phyloP scores from a whole-genome alignment of 1,140 invertebrate species.

The Ylistrum balloti region DNA sequence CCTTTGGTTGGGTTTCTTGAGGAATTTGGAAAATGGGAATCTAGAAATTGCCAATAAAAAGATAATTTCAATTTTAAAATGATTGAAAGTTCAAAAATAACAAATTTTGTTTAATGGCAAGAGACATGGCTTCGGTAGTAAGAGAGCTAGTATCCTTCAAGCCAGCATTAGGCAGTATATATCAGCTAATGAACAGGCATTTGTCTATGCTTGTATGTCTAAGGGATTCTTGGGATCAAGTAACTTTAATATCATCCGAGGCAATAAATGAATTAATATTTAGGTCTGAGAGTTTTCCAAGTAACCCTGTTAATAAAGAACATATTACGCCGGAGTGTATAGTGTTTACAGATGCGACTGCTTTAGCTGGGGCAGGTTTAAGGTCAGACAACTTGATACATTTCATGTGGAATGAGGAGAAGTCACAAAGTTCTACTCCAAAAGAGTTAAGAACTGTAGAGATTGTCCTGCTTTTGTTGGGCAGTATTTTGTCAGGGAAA shows the following conservation, averaged over 20 bases:
- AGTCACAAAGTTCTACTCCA: not conserved
- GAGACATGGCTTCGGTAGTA: not conserved
- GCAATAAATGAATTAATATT: not conserved
- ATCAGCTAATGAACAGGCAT: slow-evolving; percentile 36
- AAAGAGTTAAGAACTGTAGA: slow-evolving; percentile 40
- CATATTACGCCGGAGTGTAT: not conserved
- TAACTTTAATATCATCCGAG: not conserved
- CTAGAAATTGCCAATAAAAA: too few species aligned
- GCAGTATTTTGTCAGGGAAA: not conserved
- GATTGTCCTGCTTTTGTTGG: not conserved
- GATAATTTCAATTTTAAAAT: too few species aligned
- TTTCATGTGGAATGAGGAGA: slow-evolving; percentile 45
- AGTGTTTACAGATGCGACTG: slow-evolving; percentile 28
- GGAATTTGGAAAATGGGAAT: too few species aligned
- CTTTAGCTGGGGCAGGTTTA: slow-evolving; percentile 42
- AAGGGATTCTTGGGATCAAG: slow-evolving; percentile 15
- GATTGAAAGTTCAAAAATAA: too few species aligned
- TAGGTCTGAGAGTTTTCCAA: not conserved
- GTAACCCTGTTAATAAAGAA: not conserved
- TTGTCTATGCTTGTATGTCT: not conserved
- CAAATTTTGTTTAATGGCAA: not conserved
- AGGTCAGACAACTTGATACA: not conserved
- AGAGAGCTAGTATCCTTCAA: not conserved
- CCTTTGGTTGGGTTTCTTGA: too few species aligned
- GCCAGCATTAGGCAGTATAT: slow-evolving; percentile 43